A percentile compares a stretch with the other conserved stretches of the same genome.
Evolutionary conservation across 2,797 vertebrate species (phyloP).

Genomic region (Thaleichthys pacificus): DNA sequence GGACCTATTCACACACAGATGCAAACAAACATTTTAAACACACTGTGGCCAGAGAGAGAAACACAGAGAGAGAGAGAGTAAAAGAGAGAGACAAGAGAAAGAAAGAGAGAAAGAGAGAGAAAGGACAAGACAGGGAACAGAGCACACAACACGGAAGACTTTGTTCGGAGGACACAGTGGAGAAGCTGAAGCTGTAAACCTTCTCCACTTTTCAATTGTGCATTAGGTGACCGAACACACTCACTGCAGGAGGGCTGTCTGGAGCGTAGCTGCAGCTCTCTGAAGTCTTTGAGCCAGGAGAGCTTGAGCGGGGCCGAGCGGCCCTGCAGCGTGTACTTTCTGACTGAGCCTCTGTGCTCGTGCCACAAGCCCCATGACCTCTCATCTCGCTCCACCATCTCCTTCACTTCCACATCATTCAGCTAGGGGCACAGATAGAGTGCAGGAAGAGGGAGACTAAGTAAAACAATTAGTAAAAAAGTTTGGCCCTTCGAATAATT

Average conservation of each 20-base stretch:
- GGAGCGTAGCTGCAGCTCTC: constrained; percentile 85
- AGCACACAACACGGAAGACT: no score
- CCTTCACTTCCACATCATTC: constrained; percentile 89
- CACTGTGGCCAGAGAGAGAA: not conserved
- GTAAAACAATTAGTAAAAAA: not conserved
- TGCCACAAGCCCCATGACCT: constrained; percentile 93
- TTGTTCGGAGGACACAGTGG: no score
- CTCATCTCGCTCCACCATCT: constrained; percentile 87
- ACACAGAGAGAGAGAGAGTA: not conserved
- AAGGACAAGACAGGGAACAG: not conserved
- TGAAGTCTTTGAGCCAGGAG: constrained; percentile 94
- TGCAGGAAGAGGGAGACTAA: not conserved
- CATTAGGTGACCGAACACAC: constrained; percentile 37
- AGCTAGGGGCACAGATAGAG: constrained; percentile 69
- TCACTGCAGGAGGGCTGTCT: constrained; percentile 83
- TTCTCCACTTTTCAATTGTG: no score
- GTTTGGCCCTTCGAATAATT: no score
- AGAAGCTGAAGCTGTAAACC: no score
- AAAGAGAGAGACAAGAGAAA: not conserved
- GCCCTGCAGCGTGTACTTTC: constrained; percentile 90
- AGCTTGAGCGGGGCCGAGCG: constrained; percentile 85
- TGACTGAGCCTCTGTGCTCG: constrained; percentile 87
- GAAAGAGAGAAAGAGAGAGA: not conserved
- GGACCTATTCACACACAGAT: constrained; percentile 68
- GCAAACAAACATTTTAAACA: not conserved